A percentile compares a stretch with the other conserved stretches of the same genome.
These are phyloP conservation scores for Melieria crassipennis DNA, from an alignment of 2,888 invertebrate genomes.

Conservation along the genomic window DNA sequence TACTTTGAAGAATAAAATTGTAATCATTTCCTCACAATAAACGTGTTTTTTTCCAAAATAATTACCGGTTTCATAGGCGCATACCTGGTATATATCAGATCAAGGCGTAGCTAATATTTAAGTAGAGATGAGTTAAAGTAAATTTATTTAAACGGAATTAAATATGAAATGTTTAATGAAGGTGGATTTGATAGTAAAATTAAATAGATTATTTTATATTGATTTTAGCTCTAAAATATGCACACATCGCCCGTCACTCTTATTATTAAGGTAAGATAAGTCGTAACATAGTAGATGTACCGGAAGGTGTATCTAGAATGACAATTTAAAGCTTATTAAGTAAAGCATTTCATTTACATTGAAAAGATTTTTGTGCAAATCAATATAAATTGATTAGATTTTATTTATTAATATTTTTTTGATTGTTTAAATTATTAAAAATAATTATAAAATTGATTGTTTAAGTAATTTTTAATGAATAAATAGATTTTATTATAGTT, in stretches of 20 bases:
- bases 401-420: slow-evolving; percentile 55
- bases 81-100: slow-evolving; percentile 76
- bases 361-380: slow-evolving; percentile 69
- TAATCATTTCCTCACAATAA: no score
- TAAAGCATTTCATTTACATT: slow-evolving; percentile 76
- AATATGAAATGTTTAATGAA: slow-evolving; percentile 69
- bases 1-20: no score
- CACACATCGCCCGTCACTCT: slow-evolving; percentile 85
- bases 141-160: slow-evolving; percentile 65
- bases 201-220: slow-evolving; percentile 67
- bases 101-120: slow-evolving; percentile 77
- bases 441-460: slow-evolving; percentile 65
- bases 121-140: slow-evolving; percentile 77
- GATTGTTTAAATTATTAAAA: slow-evolving; percentile 60
- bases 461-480: slow-evolving; percentile 68
- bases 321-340: slow-evolving; percentile 71
- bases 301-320: slow-evolving; percentile 77
- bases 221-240: slow-evolving; percentile 75
- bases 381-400: slow-evolving; percentile 65
- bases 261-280: slow-evolving; percentile 76
- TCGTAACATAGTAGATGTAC: slow-evolving; percentile 84
- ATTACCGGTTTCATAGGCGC: no score
- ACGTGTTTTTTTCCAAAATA: no score
- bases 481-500: slow-evolving; percentile 69
- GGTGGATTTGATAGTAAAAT: slow-evolving; percentile 75